Percentiles rank a stretch among this genome's conserved stretches.
These are phyloP conservation scores for Antechinus stuartii DNA, from an alignment of 2,113 vertebrate species.

Conservation along the genomic window DNA sequence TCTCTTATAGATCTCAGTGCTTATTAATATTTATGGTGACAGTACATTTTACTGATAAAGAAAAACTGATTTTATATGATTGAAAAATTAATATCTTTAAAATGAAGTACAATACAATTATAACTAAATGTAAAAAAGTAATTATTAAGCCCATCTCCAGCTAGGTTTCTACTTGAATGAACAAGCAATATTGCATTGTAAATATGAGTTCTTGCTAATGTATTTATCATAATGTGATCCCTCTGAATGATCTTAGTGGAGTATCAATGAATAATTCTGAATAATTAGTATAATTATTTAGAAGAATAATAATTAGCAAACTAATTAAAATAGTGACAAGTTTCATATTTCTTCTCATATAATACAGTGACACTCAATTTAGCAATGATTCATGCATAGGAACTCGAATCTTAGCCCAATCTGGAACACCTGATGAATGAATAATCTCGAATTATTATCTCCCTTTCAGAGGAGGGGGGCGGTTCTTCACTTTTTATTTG, in stretches of 20 bases:
- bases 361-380: background rate
- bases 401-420: background rate
- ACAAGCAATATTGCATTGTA: slow-evolving; percentile 52
- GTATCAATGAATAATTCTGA: slow-evolving; percentile 54
- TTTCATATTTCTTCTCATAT: slow-evolving; percentile 23
- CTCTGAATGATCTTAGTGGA: background rate
- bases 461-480: background rate
- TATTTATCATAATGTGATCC: slow-evolving; percentile 38
- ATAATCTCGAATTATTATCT: background rate
- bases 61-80: slow-evolving; percentile 34
- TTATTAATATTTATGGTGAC: slow-evolving; percentile 64
- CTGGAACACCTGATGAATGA: background rate
- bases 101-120: slow-evolving; percentile 42
- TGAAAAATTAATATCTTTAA: slow-evolving; percentile 69
- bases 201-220: slow-evolving; percentile 52
- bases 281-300: slow-evolving; percentile 28
- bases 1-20: slow-evolving; percentile 60
- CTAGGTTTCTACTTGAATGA: slow-evolving; percentile 39
- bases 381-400: background rate
- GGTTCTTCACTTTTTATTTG: background rate
- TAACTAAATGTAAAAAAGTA: slow-evolving; percentile 66
- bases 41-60: slow-evolving; percentile 68
- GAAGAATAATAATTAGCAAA: background rate
- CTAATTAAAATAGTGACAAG: slow-evolving; percentile 52
- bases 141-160: slow-evolving; percentile 54